These are phyloP conservation scores for Pteromalus puparum DNA, from an alignment of 1,140 invertebrate species.

Conservation along the genomic window DNA sequence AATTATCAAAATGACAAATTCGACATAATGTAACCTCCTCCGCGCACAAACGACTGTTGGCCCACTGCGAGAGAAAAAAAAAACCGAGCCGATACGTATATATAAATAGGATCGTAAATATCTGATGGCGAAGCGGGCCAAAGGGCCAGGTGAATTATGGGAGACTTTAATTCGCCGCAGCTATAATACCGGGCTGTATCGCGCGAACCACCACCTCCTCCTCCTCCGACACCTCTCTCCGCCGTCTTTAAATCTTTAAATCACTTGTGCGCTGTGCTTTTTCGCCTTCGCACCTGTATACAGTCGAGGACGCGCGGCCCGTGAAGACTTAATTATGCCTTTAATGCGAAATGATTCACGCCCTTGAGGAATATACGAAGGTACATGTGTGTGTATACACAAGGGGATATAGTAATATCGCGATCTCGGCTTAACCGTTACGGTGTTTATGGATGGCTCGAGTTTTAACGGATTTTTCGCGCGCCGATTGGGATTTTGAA, in stretches of 20 bases:
- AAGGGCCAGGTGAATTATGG: constrained; percentile 19
- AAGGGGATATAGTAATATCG: constrained; percentile 1
- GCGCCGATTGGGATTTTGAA: not conserved
- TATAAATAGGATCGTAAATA: not conserved
- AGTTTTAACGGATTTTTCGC: constrained; percentile 21
- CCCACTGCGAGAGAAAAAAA: not conserved
- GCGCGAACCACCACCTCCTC: not conserved
- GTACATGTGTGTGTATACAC: not conserved
- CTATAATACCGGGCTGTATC: not conserved
- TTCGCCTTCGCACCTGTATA: constrained; percentile 11
- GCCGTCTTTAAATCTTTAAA: constrained; percentile 13
- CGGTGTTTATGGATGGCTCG: not conserved
- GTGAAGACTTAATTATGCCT: constrained; percentile 41
- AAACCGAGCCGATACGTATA: not conserved
- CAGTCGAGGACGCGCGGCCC: not conserved
- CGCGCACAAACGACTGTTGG: not conserved
- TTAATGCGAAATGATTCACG: constrained; percentile 40
- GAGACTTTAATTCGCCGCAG: not conserved
- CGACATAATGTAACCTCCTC: constrained; percentile 18
- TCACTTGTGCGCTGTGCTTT: not conserved
- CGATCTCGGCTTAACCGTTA: constrained; percentile 36
- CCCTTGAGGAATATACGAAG: not conserved
- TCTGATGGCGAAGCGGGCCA: constrained; percentile 7
- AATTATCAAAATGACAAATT: constrained; percentile 19
- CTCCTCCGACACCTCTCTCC: not conserved